Evolutionary conservation across 2,113 vertebrate genomes (phyloP).

Genomic region (Ramphastos sulfuratus): DNA sequence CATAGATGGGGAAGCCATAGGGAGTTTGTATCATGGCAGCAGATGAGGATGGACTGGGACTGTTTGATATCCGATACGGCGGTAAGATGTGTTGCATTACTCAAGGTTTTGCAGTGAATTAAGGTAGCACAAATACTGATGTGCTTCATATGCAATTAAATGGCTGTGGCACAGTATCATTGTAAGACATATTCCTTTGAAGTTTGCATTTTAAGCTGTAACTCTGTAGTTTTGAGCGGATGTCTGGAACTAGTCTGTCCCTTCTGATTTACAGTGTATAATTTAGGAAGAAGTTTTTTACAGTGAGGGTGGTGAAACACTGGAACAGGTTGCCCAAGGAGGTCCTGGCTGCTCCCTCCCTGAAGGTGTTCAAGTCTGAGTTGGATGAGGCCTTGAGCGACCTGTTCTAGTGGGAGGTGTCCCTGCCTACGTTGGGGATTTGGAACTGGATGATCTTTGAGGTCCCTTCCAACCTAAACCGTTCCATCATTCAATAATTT

Average conservation of each 20-base stretch:
- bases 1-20: constrained; percentile 73
- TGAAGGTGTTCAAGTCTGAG: no score
- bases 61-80: constrained; percentile 55
- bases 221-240: not conserved
- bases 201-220: not conserved
- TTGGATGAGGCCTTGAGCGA: no score
- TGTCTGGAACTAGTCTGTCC: not conserved
- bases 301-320: no score
- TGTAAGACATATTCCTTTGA: not conserved
- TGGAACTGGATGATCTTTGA: no score
- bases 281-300: no score
- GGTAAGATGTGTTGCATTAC: constrained; percentile 30
- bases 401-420: no score
- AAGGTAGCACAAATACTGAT: not conserved
- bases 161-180: not conserved
- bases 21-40: constrained; percentile 76
- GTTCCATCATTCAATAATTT: not conserved
- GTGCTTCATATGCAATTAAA: not conserved
- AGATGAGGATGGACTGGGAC: constrained; percentile 73
- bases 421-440: no score
- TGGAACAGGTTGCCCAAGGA: no score
- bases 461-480: no score
- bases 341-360: no score
- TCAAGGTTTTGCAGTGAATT: not conserved
- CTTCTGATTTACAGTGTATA: accelerated